Conservation (phyloP, 2,113 vertebrate species). For the Grammomys dolichurus region DNA sequence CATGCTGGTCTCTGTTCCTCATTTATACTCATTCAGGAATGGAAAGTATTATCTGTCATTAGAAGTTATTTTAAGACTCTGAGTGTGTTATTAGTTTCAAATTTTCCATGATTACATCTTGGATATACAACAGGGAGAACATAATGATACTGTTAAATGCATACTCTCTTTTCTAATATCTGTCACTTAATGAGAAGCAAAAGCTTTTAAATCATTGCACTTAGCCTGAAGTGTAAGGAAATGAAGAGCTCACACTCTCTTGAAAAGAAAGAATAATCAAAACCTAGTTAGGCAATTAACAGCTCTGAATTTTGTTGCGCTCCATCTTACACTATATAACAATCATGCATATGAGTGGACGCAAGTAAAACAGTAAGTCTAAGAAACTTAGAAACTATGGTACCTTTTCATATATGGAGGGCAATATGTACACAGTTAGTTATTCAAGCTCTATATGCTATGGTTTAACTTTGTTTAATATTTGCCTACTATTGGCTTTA, state of each 20-base stretch:
- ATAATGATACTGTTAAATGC: constrained; percentile 76
- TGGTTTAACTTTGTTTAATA: background rate
- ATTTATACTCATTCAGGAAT: constrained; percentile 64
- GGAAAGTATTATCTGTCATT: constrained; percentile 52
- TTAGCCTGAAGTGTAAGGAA: constrained; percentile 75
- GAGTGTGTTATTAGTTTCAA: constrained; percentile 63
- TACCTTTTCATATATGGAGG: background rate
- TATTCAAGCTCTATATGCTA: background rate
- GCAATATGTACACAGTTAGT: background rate
- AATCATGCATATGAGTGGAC: constrained; percentile 18
- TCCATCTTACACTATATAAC: background rate
- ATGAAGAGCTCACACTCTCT: constrained; percentile 62
- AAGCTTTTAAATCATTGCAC: constrained; percentile 69
- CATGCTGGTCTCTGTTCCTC: background rate
- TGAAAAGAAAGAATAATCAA: constrained; percentile 67
- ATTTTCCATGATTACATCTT: constrained; percentile 75
- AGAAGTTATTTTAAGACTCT: constrained; percentile 68
- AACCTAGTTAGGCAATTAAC: constrained; percentile 73
- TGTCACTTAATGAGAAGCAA: constrained; percentile 79
- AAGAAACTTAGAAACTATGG: background rate
- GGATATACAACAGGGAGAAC: constrained; percentile 76
- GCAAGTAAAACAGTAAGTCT: background rate
- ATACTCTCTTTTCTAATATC: constrained; percentile 71
- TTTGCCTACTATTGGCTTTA: background rate
- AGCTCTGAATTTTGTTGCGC: constrained; percentile 54